Base-by-base conservation (phyloP, 2,888 invertebrate species). In the Dynastes grantii region DNA sequence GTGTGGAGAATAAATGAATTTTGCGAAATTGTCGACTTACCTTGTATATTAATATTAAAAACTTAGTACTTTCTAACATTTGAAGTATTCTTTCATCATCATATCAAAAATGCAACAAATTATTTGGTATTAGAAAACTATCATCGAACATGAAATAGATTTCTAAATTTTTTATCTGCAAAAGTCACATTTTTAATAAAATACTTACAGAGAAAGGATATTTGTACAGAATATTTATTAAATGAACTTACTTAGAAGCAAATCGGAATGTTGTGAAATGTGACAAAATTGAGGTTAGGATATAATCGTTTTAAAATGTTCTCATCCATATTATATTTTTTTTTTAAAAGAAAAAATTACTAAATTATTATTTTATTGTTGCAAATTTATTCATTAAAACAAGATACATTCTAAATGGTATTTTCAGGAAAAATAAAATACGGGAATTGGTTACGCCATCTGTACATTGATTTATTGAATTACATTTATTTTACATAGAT, bases 401-500 rank as follows among this genome's bases (percentile, higher is more conserved):
- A 16, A 16, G 11, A 5, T 55, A 16, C n/a, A n/a, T 53, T n/a
- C 2, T 58, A 58, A 16, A 16, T 58, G 3, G 16, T 16, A 58
- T 4, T 61, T 61, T 61, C 2, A 8, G 22, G 22, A 8, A 29
- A 61, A 29, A 1, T 2, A 40, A 49, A 68, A 68, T 51, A 68
- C 51, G 3, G 37, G 2, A n/a, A 68, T 27, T 16, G n/a, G 2
- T 22, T 68, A 22, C 51, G 68, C 45, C 68, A 68, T 68, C 68
- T 68, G 49, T 68, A 49, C 45, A 68, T 68, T 68, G 51, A 68
- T 45, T 68, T 68, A 9, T 29, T 49, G 22, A 68, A 22, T 49
- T 49, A 65, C n/a, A 9, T 13, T 22, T 49, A 68, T 68, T 68
- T 68, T 29, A 68, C 68, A 68, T 8, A 68, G 4, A 65, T 40